phyloP scores from a whole-genome alignment of 2,888 invertebrate species.

The Rhagonycha lutea region DNA sequence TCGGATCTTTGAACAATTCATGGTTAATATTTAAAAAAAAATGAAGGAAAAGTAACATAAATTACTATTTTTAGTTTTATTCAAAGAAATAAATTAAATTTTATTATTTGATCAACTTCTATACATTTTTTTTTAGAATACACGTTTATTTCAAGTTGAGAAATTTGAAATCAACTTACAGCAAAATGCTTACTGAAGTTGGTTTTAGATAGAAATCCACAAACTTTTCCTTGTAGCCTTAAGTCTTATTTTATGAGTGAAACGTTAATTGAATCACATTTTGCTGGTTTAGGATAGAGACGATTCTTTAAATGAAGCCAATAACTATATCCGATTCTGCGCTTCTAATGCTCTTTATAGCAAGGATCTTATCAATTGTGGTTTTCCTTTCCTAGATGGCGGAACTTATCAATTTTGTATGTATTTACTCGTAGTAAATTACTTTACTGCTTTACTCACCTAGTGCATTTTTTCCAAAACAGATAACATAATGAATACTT shows the following conservation, averaged over 20 bases:
- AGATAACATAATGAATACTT: neutral
- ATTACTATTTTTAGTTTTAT: no score
- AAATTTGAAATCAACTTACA: neutral
- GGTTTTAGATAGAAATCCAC: neutral
- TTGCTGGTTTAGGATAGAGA: neutral
- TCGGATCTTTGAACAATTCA: neutral
- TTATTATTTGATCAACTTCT: neutral
- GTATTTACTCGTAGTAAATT: neutral
- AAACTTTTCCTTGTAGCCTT: neutral
- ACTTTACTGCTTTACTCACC: no score
- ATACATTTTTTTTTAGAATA: neutral
- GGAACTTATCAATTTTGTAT: neutral
- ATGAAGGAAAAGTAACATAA: neutral
- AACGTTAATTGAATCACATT: slow-evolving; percentile 3
- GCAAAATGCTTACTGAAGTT: neutral
- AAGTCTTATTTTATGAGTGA: slow-evolving; percentile 2
- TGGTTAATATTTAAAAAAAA: neutral
- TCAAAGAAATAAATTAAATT: neutral
- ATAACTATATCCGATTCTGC: slow-evolving; percentile 9
- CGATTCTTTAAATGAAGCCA: slow-evolving; percentile 14
- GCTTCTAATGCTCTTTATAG: neutral
- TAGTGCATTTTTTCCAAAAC: neutral
- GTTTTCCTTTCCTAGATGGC: slow-evolving; percentile 5
- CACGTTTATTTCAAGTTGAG: neutral
- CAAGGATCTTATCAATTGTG: neutral